Conservation (phyloP, 1,140 invertebrate genomes). For the Grapholita molesta region DNA sequence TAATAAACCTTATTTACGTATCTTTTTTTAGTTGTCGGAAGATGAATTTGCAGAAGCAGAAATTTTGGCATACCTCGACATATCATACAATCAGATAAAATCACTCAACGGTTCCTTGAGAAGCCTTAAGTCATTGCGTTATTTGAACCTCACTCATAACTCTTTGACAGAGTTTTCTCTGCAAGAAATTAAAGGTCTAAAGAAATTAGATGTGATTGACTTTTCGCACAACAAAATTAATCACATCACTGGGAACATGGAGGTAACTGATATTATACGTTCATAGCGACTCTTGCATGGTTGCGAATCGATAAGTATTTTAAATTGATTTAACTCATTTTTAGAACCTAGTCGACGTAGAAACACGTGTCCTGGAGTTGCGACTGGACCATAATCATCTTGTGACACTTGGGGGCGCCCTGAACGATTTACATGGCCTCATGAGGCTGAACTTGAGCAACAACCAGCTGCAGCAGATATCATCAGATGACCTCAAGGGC, state of each 20-base stretch:
- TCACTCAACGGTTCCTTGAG: slow-evolving; percentile 86
- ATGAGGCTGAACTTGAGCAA: slow-evolving; percentile 85
- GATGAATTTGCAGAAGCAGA: slow-evolving; percentile 86
- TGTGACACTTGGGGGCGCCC: slow-evolving; percentile 83
- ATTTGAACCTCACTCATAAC: slow-evolving; percentile 87
- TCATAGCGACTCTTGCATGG: neutral
- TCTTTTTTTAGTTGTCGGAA: slow-evolving; percentile 81
- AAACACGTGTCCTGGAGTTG: slow-evolving; percentile 83
- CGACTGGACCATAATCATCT: slow-evolving; percentile 86
- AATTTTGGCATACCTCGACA: slow-evolving; percentile 81
- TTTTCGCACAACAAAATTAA: slow-evolving; percentile 87
- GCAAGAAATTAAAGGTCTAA: slow-evolving; percentile 85
- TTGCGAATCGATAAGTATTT: neutral
- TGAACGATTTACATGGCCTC: slow-evolving; percentile 85
- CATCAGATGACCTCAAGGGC: slow-evolving; percentile 86
- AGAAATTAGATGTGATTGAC: slow-evolving; percentile 82
- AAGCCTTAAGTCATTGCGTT: slow-evolving; percentile 81
- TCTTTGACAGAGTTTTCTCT: slow-evolving; percentile 87
- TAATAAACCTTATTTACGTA: slow-evolving; percentile 21
- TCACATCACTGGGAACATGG: slow-evolving; percentile 81
- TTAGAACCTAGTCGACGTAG: slow-evolving; percentile 86
- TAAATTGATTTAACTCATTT: slow-evolving; percentile 26
- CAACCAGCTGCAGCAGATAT: slow-evolving; percentile 84
- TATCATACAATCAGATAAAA: slow-evolving; percentile 84
- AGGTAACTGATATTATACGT: slow-evolving; percentile 74